These are phyloP conservation scores for Chaitophorus viminalis DNA, from an alignment of 2,888 invertebrate genomes.

Conservation along the genomic window DNA sequence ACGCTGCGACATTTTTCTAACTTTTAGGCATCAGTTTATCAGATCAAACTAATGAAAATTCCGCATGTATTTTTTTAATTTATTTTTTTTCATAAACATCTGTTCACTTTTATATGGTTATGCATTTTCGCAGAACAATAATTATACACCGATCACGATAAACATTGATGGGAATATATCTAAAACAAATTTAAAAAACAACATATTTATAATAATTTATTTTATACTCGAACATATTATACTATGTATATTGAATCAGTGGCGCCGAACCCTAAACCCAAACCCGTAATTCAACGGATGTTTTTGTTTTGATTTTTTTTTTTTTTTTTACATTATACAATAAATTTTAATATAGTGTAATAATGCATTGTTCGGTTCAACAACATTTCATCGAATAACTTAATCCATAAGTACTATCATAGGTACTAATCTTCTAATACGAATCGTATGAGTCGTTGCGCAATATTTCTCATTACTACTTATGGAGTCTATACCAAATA, in stretches of 20 bases:
- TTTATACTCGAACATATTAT: background rate
- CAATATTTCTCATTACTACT: no score
- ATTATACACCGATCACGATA: constrained; percentile 31
- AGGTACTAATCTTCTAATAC: no score
- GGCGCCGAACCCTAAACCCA: constrained; percentile 15
- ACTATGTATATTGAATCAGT: background rate
- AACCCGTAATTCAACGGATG: no score
- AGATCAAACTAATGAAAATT: constrained; percentile 29
- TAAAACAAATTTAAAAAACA: constrained; percentile 58
- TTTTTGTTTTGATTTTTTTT: no score
- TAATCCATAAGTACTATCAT: no score
- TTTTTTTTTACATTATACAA: no score
- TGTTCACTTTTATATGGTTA: constrained; percentile 21
- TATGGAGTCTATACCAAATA: no score
- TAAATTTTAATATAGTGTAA: no score
- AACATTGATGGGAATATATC: constrained; percentile 38
- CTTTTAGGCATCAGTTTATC: constrained; percentile 25
- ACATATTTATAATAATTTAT: constrained; percentile 42
- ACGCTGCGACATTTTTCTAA: constrained; percentile 29
- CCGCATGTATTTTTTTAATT: background rate
- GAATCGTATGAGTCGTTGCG: no score
- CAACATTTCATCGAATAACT: no score
- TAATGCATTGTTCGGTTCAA: no score
- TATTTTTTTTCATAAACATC: constrained; percentile 34
- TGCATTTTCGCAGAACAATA: constrained; percentile 3